Base-by-base conservation (phyloP, 2,113 vertebrate genomes). In the Amazona vittata region DNA sequence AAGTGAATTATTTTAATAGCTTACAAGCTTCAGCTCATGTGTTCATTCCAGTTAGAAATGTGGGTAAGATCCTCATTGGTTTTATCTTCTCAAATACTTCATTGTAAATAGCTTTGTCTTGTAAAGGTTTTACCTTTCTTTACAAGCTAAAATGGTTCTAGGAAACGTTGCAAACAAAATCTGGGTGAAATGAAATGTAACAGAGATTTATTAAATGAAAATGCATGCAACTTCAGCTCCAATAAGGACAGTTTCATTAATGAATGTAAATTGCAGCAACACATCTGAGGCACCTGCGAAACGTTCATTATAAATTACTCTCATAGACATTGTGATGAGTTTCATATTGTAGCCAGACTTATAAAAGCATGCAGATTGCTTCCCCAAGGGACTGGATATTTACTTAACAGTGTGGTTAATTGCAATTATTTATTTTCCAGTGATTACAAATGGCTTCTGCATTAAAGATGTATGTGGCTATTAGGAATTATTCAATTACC, bases 371-470 rank as follows among this genome's bases (percentile, higher is more conserved):
- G 84, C 86, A 89, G 94, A 96, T 93, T 88, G 65, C 89, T 91
- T 95, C 90, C 94, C 91, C 76, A 11, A 79, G 94, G 88, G 93
- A 92, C 75, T 86, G 59, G 89, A 81, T 94, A 95, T 96, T 97
- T 97, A 95, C 86, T 97, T 96, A 97, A 91, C 93, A 70, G 91
- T 69, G 82, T 91, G 89, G 91, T 97, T 97, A 97, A 96, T 93
- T 91, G 94, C 84, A 96, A 94, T 96, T 97, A 94, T 95, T 97
- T 97, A 96, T 97, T 97, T 97, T 89, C 83, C 86, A 59, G 91
- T 67, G 90, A 87, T 97, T 81, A 88, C 64, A 93, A 95, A 90
- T 83, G 82, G 86, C 71, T 91, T 93, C 77, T 92, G 76, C 50
- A 20, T 91, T 86, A 96, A 90, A 91, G 88, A 86, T 96, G 50